phyloP scores from a whole-genome alignment of 2,888 invertebrate genomes.

The Protula sp. region DNA sequence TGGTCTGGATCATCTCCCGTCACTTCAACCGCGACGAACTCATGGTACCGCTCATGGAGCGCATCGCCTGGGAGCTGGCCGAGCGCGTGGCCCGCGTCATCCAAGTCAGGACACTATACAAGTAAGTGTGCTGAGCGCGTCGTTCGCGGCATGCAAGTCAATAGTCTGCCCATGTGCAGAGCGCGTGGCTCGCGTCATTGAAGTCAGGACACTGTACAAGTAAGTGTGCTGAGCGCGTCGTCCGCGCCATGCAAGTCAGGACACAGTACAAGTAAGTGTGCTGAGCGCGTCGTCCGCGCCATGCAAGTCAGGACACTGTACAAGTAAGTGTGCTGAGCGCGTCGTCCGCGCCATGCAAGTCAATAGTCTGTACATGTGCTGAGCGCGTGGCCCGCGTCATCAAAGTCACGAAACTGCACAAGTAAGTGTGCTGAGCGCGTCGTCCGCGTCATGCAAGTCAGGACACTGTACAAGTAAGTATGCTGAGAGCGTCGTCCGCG shows the following conservation, averaged over 20 bases:
- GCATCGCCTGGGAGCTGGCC: conserved; percentile 77
- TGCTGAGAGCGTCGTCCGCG: conserved; percentile 69
- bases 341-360: not conserved
- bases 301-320: conserved; percentile 71
- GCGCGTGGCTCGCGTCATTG: conserved; percentile 68
- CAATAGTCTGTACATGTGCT: conserved; percentile 43
- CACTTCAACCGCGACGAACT: conserved; percentile 79
- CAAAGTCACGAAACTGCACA: conserved; percentile 69
- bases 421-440: conserved; percentile 74
- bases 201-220: conserved; percentile 72
- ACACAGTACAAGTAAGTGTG: conserved; percentile 73
- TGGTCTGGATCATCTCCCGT: conserved; percentile 85
- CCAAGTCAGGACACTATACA: conserved; percentile 69
- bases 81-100: conserved; percentile 70
- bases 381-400: conserved; percentile 70
- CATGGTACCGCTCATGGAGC: conserved; percentile 76
- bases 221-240: conserved; percentile 72
- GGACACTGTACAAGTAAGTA: conserved; percentile 72
- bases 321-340: conserved; percentile 62
- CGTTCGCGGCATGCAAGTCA: not conserved
- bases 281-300: conserved; percentile 68
- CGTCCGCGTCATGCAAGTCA: conserved; percentile 65
- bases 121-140: conserved; percentile 62
- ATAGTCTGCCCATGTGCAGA: conserved; percentile 55
- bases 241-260: conserved; percentile 65